Conservation (phyloP, 92 coral and sea anemone species). For the Plumapathes pennacea region DNA sequence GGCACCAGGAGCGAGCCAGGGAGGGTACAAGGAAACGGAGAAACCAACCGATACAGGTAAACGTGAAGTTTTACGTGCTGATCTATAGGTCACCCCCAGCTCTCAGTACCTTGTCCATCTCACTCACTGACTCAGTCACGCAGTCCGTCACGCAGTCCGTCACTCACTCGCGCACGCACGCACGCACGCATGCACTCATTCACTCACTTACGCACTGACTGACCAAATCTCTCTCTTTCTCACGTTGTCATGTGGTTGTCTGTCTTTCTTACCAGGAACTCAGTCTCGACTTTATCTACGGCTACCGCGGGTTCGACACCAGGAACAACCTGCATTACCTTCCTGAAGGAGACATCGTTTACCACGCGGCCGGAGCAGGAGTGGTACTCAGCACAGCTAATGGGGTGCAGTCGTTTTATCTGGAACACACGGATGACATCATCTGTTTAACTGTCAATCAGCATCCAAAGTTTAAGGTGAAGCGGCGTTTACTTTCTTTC, state of each 20-base stretch:
- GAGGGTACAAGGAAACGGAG: constrained; percentile 79
- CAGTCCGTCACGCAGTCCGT: not conserved
- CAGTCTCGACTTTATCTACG: constrained; percentile 86
- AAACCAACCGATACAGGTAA: constrained; percentile 81
- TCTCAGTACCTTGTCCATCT: no score
- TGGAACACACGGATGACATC: constrained; percentile 98
- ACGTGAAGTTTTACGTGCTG: not conserved
- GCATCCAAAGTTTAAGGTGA: constrained; percentile 95
- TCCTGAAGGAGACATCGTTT: constrained; percentile 86
- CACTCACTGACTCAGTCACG: not conserved
- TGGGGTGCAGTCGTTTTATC: constrained; percentile 88
- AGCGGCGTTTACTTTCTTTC: not conserved
- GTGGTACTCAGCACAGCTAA: constrained; percentile 89
- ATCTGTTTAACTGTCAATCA: constrained; percentile 89
- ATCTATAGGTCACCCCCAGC: no score
- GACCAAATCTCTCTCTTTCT: not conserved
- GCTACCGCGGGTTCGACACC: constrained; percentile 99
- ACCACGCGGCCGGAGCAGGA: constrained; percentile 98
- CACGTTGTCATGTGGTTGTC: no score
- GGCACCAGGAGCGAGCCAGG: constrained; percentile 67
- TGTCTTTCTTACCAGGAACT: constrained; percentile 71
- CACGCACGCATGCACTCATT: not conserved
- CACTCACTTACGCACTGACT: not conserved
- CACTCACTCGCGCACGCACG: not conserved
- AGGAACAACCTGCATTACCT: constrained; percentile 93